Evolutionary conservation across 2,888 invertebrate species (phyloP).

Genomic region (Macaria liturata): DNA sequence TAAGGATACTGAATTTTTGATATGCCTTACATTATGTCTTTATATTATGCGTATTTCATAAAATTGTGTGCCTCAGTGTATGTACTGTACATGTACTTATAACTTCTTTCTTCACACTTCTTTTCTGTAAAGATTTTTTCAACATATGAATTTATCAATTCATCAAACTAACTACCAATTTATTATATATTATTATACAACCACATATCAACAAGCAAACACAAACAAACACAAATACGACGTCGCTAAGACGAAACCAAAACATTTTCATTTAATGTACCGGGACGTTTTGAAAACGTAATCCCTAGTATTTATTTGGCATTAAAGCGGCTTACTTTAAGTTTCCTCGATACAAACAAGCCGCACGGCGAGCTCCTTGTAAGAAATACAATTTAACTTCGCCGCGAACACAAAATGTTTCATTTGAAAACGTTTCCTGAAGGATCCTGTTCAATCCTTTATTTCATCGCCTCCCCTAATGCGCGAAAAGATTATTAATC

Average conservation of each 20-base stretch:
- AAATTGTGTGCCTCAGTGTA: too few relatives aligned
- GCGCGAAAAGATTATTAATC: slow-evolving; percentile 75
- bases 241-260: slow-evolving; percentile 15
- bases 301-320: slow-evolving; percentile 51
- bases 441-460: slow-evolving; percentile 75
- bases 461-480: slow-evolving; percentile 69
- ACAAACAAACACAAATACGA: slow-evolving; percentile 4
- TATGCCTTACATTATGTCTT: too few relatives aligned
- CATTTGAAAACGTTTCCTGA: slow-evolving; percentile 71
- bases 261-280: slow-evolving; percentile 27
- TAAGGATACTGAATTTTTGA: too few relatives aligned
- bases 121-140: too few relatives aligned
- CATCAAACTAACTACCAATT: too few relatives aligned
- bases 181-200: too few relatives aligned
- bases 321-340: slow-evolving; percentile 58
- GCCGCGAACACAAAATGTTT: slow-evolving; percentile 70
- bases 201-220: background rate
- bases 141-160: too few relatives aligned
- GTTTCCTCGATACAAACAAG: slow-evolving; percentile 59
- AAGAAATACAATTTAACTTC: slow-evolving; percentile 78
- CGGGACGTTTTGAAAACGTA: slow-evolving; percentile 32
- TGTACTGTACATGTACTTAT: too few relatives aligned
- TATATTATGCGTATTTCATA: too few relatives aligned
- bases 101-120: too few relatives aligned
- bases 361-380: slow-evolving; percentile 53